Conservation (phyloP, 2,113 vertebrate genomes). For the Propithecus coquereli region DNA sequence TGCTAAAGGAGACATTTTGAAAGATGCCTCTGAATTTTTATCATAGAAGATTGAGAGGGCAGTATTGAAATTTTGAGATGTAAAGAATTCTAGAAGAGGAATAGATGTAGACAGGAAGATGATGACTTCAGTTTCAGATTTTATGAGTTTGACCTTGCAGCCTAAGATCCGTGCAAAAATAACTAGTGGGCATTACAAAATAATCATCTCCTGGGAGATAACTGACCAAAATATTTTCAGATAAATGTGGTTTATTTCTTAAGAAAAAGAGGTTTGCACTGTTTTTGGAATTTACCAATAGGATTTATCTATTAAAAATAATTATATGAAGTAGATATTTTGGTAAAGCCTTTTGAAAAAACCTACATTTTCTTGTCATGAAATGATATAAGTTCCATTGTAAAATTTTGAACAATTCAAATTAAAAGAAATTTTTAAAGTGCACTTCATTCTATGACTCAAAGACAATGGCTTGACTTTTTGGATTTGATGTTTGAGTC, state of each 20-base stretch:
- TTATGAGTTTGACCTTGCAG: not conserved
- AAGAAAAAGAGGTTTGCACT: not conserved
- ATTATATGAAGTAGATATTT: not conserved
- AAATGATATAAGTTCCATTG: not conserved
- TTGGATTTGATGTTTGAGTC: not conserved
- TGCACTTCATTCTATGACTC: not conserved
- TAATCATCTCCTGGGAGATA: not conserved
- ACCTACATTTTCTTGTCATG: not conserved
- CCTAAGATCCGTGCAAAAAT: not conserved
- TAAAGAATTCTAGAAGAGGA: not conserved
- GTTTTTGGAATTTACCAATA: not conserved
- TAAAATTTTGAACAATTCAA: not conserved
- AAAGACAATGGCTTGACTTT: not conserved
- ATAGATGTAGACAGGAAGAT: not conserved
- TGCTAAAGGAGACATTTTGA: not conserved
- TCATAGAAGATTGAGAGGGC: not conserved
- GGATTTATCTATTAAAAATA: slow-evolving; percentile 5
- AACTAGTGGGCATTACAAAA: not conserved
- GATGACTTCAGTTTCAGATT: not conserved
- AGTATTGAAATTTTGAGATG: not conserved
- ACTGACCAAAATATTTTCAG: not conserved
- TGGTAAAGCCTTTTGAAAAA: not conserved
- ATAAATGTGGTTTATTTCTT: not conserved
- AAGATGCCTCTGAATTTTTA: not conserved
- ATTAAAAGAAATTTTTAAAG: not conserved